Evolutionary conservation across 2,888 invertebrate genomes (phyloP).

Genomic region (Calliphora vomitoria): DNA sequence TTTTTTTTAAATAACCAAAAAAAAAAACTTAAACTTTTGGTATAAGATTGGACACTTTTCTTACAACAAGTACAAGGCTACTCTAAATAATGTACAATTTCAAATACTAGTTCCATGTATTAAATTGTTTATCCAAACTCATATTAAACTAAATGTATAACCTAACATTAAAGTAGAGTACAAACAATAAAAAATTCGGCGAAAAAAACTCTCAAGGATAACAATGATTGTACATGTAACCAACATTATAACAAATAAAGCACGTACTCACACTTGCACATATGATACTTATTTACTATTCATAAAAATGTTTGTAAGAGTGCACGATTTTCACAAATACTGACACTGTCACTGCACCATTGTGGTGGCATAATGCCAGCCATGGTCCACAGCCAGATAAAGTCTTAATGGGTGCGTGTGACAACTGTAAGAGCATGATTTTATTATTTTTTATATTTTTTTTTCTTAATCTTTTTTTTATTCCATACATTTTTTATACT

Average conservation of each 20-base stretch:
- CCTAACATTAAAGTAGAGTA: not conserved
- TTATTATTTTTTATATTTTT: slow-evolving; percentile 13
- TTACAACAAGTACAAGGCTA: too few relatives aligned
- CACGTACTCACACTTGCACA: not conserved
- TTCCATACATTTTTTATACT: too few relatives aligned
- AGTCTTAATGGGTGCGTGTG: slow-evolving; percentile 53
- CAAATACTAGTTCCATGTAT: too few relatives aligned
- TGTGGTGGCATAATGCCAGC: not conserved
- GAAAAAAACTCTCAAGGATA: slow-evolving; percentile 11
- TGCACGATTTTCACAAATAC: not conserved
- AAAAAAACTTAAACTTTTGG: too few relatives aligned
- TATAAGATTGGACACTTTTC: too few relatives aligned
- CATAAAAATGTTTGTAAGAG: not conserved
- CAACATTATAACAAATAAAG: not conserved
- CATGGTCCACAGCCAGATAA: not conserved
- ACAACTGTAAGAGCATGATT: slow-evolving; percentile 43
- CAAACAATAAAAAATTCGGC: not conserved
- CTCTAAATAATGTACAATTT: too few relatives aligned
- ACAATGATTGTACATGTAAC: slow-evolving; percentile 12
- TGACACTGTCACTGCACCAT: not conserved
- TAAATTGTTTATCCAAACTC: too few relatives aligned
- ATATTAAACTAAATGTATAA: not conserved
- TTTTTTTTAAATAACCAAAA: too few relatives aligned
- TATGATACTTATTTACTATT: not conserved
- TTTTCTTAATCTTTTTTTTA: too few relatives aligned